phyloP scores from a whole-genome alignment of 23 tunicate species.

The Ascidia mentula region DNA sequence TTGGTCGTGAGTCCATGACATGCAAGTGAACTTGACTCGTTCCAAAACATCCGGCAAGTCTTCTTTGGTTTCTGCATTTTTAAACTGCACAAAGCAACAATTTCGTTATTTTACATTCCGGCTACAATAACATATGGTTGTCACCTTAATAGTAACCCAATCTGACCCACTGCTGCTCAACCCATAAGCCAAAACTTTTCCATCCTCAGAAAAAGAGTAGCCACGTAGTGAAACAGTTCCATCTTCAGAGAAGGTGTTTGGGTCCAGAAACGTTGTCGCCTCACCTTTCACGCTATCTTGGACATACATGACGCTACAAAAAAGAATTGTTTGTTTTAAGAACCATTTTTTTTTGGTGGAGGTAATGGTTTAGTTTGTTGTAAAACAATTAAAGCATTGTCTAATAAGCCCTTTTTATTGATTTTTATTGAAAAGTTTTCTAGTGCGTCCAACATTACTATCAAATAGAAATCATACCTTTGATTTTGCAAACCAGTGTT shows the following conservation, averaged over 20 bases:
- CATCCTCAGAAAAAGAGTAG: slow-evolving; percentile 68
- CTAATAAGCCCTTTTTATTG: too few relatives aligned
- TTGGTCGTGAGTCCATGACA: slow-evolving; percentile 90
- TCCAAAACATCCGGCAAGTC: slow-evolving; percentile 68
- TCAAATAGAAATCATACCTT: too few relatives aligned
- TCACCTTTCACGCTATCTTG: slow-evolving; percentile 54
- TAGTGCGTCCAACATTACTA: too few relatives aligned
- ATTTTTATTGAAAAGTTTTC: too few relatives aligned
- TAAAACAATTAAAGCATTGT: too few relatives aligned
- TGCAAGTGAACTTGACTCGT: slow-evolving; percentile 84
- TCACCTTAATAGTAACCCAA: slow-evolving; percentile 92
- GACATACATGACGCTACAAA: slow-evolving; percentile 60
- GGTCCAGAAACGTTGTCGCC: slow-evolving; percentile 83
- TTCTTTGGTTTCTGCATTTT: slow-evolving; percentile 54
- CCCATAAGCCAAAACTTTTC: slow-evolving; percentile 76
- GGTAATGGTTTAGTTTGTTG: too few relatives aligned
- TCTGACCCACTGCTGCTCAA: slow-evolving; percentile 94
- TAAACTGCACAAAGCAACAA: slow-evolving; percentile 57
- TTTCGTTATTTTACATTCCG: background rate
- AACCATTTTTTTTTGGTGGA: too few relatives aligned
- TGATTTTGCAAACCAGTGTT: slow-evolving; percentile 97
- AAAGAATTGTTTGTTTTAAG: background rate
- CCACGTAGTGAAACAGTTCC: slow-evolving; percentile 88
- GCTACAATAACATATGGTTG: background rate
- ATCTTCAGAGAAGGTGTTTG: slow-evolving; percentile 88